These are phyloP conservation scores for Ceriagrion tenellum DNA, from an alignment of 2,888 invertebrate species.

Conservation along the genomic window DNA sequence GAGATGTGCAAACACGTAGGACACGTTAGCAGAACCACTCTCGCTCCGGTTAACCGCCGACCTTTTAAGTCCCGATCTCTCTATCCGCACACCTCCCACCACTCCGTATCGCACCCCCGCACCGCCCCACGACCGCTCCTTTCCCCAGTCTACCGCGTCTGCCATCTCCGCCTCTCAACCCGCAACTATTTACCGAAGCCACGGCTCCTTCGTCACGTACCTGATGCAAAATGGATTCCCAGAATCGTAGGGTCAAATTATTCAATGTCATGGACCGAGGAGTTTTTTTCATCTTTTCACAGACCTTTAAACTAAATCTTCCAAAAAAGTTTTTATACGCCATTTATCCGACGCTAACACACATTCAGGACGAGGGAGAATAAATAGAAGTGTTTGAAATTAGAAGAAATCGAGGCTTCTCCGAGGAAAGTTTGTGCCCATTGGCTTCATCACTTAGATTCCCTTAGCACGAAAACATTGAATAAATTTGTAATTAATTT, in stretches of 20 bases:
- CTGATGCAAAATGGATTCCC: conserved; percentile 54
- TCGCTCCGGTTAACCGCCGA: neutral
- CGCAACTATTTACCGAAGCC: neutral
- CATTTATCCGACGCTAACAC: neutral
- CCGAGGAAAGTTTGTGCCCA: conserved; percentile 4
- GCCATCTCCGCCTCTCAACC: neutral
- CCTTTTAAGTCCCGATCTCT: neutral
- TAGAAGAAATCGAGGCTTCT: neutral
- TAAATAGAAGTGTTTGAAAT: neutral
- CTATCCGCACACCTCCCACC: neutral
- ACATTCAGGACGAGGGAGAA: neutral
- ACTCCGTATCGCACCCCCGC: neutral
- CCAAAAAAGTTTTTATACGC: neutral
- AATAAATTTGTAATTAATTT: conserved; percentile 28
- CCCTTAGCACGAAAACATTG: conserved; percentile 15
- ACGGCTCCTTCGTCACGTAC: conserved; percentile 64
- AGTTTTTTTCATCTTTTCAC: neutral
- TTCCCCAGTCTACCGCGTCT: neutral
- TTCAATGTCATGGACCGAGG: neutral
- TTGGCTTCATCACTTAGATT: neutral
- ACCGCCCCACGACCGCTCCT: neutral
- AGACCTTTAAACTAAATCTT: neutral
- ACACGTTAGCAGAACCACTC: conserved; percentile 29
- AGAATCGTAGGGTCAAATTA: conserved; percentile 34
- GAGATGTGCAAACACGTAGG: conserved; percentile 55